Evolutionary conservation across 1,140 invertebrate genomes (phyloP).

Genomic region (Drosophila sp.): DNA sequence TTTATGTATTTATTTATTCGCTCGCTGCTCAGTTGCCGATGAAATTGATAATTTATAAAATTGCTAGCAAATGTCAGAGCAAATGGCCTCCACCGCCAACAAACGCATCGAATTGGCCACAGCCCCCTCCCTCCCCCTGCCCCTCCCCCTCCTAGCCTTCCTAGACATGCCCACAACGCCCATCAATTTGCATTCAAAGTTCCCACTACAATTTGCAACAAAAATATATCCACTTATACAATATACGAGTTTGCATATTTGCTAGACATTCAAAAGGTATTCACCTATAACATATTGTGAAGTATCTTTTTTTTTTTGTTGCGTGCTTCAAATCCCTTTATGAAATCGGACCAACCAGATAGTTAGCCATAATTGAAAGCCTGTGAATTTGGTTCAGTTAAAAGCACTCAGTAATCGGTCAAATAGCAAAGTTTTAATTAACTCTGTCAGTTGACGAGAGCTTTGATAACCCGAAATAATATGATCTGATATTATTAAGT

Average conservation of each 20-base stretch:
- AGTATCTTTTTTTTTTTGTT: too few relatives aligned
- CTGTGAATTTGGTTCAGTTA: too few relatives aligned
- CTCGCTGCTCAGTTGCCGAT: constrained; percentile 47
- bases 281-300: not conserved
- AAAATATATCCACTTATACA: too few relatives aligned
- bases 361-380: too few relatives aligned
- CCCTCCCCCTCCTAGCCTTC: not conserved
- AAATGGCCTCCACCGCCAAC: constrained; percentile 12
- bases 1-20: constrained; percentile 63
- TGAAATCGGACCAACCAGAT: too few relatives aligned
- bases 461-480: too few relatives aligned
- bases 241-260: too few relatives aligned
- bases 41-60: constrained; percentile 82
- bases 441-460: too few relatives aligned
- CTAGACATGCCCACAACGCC: not conserved
- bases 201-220: constrained; percentile 1
- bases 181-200: constrained; percentile 29
- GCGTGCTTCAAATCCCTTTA: too few relatives aligned
- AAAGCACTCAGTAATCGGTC: too few relatives aligned
- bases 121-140: not conserved
- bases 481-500: too few relatives aligned
- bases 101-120: not conserved
- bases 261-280: constrained; percentile 4
- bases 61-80: constrained; percentile 66
- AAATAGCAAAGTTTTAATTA: too few relatives aligned